These are phyloP conservation scores for Diplolepis rosae DNA, from an alignment of 2,888 invertebrate species.

Conservation along the genomic window DNA sequence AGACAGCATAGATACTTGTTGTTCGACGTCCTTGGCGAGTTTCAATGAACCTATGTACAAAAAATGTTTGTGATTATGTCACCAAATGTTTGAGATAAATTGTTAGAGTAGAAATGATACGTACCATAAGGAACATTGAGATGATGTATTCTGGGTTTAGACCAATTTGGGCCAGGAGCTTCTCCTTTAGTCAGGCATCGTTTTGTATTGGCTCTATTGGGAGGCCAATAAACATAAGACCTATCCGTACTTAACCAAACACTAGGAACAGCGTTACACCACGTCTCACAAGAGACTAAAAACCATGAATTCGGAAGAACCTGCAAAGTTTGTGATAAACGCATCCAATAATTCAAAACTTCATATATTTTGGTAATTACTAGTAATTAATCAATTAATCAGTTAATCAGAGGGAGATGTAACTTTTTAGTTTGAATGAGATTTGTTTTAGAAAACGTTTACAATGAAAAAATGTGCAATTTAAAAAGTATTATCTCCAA, in stretches of 20 bases:
- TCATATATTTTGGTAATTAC: background rate
- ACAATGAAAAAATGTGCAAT: background rate
- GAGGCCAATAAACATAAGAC: background rate
- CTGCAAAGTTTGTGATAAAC: background rate
- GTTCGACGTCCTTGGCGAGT: background rate
- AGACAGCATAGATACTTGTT: background rate
- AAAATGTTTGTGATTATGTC: background rate
- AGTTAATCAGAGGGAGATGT: background rate
- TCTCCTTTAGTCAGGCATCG: background rate
- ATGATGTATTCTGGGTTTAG: background rate
- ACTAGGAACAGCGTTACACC: constrained; percentile 2
- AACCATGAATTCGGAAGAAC: background rate
- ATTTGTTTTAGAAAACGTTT: background rate
- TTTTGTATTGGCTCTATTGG: background rate
- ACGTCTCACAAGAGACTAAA: background rate
- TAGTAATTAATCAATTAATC: no score
- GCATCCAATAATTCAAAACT: background rate
- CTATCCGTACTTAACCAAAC: background rate
- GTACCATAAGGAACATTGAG: background rate
- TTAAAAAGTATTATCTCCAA: background rate
- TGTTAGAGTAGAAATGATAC: background rate
- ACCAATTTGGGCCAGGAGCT: background rate
- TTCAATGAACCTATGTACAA: background rate
- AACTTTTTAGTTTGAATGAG: background rate
- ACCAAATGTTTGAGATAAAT: background rate